Percentiles rank a stretch among this genome's conserved stretches.
These are phyloP conservation scores for Coenobita brevimanus DNA, from an alignment of 1,140 invertebrate species.

Conservation along the genomic window DNA sequence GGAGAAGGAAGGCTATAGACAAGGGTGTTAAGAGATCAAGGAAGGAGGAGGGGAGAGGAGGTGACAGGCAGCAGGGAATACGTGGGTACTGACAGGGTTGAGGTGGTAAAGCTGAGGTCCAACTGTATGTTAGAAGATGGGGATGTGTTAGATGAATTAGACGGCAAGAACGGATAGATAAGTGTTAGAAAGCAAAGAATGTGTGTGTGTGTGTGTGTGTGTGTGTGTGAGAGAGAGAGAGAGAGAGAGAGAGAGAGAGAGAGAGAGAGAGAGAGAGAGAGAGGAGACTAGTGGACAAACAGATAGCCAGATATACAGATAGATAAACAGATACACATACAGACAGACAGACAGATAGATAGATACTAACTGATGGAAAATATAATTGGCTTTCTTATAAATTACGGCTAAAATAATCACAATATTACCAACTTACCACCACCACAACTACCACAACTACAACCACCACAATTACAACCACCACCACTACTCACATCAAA, in stretches of 20 bases:
- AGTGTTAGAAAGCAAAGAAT: background rate
- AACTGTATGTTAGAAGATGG: background rate
- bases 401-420: background rate
- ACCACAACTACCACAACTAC: too few species aligned
- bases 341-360: background rate
- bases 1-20: background rate
- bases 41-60: background rate
- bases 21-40: background rate
- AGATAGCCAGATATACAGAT: background rate
- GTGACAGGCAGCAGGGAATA: background rate
- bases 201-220: too few species aligned
- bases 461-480: too few species aligned
- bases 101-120: background rate
- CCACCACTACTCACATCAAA: too few species aligned
- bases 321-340: background rate
- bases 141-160: background rate
- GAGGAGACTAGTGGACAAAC: background rate
- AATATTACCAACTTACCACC: background rate
- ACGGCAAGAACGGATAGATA: background rate
- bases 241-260: background rate
- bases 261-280: constrained; percentile 9
- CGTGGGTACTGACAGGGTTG: background rate
- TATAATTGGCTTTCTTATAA: background rate
- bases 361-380: background rate
- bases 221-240: background rate